These are phyloP conservation scores for Lagorchestes hirsutus DNA, from an alignment of 2,797 vertebrate species.

Conservation along the genomic window DNA sequence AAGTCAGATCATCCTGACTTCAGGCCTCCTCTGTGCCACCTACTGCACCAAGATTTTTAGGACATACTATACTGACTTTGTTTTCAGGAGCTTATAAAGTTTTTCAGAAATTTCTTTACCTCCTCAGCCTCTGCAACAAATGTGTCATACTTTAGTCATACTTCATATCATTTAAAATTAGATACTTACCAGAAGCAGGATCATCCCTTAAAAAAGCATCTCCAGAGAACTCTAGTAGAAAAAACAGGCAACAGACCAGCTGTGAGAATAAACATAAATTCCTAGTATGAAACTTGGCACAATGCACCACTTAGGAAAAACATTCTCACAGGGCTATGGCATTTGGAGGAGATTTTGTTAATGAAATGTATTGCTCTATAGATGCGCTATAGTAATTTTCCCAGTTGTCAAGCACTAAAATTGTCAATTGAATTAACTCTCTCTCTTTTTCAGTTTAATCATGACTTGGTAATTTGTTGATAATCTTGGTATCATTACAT, in stretches of 20 bases:
- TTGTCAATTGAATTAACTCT: conserved; percentile 33
- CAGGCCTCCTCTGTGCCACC: background rate
- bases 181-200: background rate
- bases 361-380: conserved; percentile 26
- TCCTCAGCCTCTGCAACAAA: background rate
- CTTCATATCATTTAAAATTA: background rate
- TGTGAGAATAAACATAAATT: background rate
- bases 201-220: background rate
- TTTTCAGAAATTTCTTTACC: background rate
- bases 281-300: background rate
- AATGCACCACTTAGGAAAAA: background rate
- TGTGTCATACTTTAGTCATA: background rate
- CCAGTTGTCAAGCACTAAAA: background rate
- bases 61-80: background rate
- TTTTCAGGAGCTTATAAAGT: background rate
- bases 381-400: background rate
- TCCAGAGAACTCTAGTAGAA: background rate
- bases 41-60: background rate
- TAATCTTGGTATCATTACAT: background rate
- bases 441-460: background rate
- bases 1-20: background rate
- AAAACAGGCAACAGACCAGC: background rate
- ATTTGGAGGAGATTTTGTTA: background rate
- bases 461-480: background rate
- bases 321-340: background rate